These are phyloP conservation scores for Lithophane ornitopus DNA, from an alignment of 2,888 invertebrate species.

Conservation along the genomic window DNA sequence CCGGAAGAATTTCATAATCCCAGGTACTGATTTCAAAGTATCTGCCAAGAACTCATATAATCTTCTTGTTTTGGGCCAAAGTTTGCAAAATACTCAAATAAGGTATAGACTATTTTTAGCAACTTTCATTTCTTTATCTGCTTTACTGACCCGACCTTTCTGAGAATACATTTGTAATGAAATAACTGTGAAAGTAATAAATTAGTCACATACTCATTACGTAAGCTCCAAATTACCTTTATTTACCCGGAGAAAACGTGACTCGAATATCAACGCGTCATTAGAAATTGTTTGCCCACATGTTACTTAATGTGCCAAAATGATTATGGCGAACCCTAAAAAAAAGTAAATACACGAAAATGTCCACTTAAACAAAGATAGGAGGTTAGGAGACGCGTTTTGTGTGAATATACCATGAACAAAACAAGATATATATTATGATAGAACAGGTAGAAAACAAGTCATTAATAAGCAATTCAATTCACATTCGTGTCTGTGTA, in stretches of 20 bases:
- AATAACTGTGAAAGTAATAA: conserved; percentile 11
- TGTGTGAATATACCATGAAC: conserved; percentile 14
- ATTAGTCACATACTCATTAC: conserved; percentile 19
- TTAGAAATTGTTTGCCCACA: conserved; percentile 11
- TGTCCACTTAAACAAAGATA: conserved; percentile 19
- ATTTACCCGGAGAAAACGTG: conserved; percentile 41
- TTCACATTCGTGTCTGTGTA: conserved; percentile 20
- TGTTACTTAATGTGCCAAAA: conserved; percentile 8
- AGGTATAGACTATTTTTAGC: neutral
- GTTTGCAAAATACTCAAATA: neutral
- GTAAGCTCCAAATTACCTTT: conserved; percentile 31
- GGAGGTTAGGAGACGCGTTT: conserved; percentile 20
- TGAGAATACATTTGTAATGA: neutral
- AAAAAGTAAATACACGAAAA: conserved; percentile 20
- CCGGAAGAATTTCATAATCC: neutral
- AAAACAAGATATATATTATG: too few species aligned
- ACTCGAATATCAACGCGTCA: conserved; percentile 1
- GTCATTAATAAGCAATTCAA: conserved; percentile 26
- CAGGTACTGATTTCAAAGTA: neutral
- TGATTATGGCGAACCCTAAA: conserved; percentile 6
- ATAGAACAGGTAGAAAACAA: conserved; percentile 8
- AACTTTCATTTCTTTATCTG: neutral
- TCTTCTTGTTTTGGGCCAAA: neutral
- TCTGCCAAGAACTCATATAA: neutral
- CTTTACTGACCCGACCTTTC: neutral